Percentiles rank a stretch among this genome's conserved stretches.
Conservation (phyloP, 2,888 invertebrate genomes). For the Lithophane ornitopus region DNA sequence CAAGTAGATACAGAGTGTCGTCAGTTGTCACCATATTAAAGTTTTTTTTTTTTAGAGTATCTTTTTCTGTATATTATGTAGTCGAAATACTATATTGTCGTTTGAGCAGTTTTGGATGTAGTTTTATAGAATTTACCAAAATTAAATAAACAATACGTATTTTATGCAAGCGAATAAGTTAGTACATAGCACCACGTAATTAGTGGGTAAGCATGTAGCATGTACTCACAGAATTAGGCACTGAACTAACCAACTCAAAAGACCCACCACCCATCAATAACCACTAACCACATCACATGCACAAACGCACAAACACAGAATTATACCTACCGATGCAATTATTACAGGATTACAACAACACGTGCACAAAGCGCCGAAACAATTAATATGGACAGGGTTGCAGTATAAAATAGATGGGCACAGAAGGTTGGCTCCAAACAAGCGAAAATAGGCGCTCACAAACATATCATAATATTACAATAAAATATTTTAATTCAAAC, state of each 20-base stretch:
- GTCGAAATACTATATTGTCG: not conserved
- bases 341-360: constrained; percentile 63
- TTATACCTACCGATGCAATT: constrained; percentile 58
- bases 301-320: constrained; percentile 22
- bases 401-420: not conserved
- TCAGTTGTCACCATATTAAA: too few species aligned
- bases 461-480: too few species aligned
- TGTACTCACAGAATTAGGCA: not conserved
- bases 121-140: not conserved
- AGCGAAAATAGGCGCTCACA: not conserved
- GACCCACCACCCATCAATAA: constrained; percentile 18
- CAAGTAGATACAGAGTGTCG: not conserved
- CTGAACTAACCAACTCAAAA: not conserved
- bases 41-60: not conserved
- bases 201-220: not conserved
- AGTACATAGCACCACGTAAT: not conserved
- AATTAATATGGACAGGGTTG: constrained; percentile 64
- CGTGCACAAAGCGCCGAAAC: constrained; percentile 61
- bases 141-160: not conserved
- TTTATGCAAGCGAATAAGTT: not conserved
- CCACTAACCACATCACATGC: constrained; percentile 21
- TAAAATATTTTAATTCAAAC: too few species aligned
- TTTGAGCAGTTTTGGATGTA: not conserved
- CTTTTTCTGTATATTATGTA: not conserved
- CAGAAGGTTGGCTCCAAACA: not conserved